Percentiles rank a stretch among this genome's conserved stretches.
Evolutionary conservation across 2,888 invertebrate genomes (phyloP).

Genomic region (Matsumyia berberina): DNA sequence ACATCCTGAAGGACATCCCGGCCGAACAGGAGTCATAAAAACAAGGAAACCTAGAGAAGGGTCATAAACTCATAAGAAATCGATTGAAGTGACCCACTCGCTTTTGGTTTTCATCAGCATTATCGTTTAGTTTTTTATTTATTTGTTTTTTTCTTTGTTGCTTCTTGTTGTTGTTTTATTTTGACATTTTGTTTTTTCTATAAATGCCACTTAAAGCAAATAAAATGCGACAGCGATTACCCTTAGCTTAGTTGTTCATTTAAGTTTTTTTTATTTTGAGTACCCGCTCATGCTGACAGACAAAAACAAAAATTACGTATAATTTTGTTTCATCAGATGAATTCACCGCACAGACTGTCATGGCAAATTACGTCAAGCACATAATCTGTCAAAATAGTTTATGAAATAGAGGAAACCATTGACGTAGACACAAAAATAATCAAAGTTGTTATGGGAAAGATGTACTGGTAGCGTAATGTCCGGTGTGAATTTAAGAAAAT

Average conservation of each 20-base stretch:
- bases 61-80: too few species aligned
- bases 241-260: conserved; percentile 43
- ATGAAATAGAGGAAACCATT: neutral
- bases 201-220: conserved; percentile 35
- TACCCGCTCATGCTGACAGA: neutral
- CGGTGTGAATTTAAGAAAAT: too few species aligned
- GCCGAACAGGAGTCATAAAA: too few species aligned
- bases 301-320: conserved; percentile 41
- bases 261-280: conserved; percentile 9
- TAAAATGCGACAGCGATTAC: conserved; percentile 32
- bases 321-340: conserved; percentile 37
- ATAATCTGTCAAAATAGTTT: conserved; percentile 52
- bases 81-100: neutral
- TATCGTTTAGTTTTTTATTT: neutral
- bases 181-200: neutral
- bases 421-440: conserved; percentile 3
- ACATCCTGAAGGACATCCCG: too few species aligned
- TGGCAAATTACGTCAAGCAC: conserved; percentile 49
- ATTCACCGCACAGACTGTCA: conserved; percentile 35
- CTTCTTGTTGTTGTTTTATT: conserved; percentile 1
- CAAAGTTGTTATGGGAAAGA: neutral
- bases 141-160: neutral
- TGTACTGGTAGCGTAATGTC: too few species aligned
- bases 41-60: too few species aligned
- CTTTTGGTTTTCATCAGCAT: neutral